A percentile compares a stretch with the other conserved stretches of the same genome.
These are phyloP conservation scores for Ceraclea dissimilis DNA, from an alignment of 2,888 invertebrate genomes.

Conservation along the genomic window DNA sequence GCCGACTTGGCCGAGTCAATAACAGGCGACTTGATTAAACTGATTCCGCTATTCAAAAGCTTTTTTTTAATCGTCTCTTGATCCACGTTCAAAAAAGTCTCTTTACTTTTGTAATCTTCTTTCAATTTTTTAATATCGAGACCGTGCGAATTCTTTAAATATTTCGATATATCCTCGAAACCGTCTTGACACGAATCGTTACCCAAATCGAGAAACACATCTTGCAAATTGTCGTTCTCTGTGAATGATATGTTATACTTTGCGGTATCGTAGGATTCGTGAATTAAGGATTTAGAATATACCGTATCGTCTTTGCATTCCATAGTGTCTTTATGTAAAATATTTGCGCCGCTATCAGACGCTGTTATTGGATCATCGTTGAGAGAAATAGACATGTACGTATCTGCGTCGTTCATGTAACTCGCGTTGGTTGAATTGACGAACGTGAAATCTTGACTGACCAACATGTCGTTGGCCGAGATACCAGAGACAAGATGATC, in stretches of 20 bases:
- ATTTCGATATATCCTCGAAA: slow-evolving; percentile 19
- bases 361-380: neutral
- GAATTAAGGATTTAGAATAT: neutral
- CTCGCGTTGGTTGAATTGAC: slow-evolving; percentile 10
- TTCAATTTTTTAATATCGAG: slow-evolving; percentile 20
- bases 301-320: neutral
- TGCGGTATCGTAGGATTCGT: neutral
- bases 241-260: slow-evolving; percentile 12
- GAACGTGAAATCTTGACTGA: slow-evolving; percentile 12
- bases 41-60: neutral
- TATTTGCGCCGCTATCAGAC: neutral
- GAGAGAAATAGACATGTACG: slow-evolving; percentile 9
- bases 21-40: neutral
- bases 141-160: slow-evolving; percentile 13
- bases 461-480: slow-evolving; percentile 10
- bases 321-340: neutral
- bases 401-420: slow-evolving; percentile 6
- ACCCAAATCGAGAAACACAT: slow-evolving; percentile 17
- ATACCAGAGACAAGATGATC: slow-evolving; percentile 17
- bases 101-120: slow-evolving; percentile 22
- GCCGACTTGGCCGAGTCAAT: neutral
- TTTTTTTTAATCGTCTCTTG: neutral
- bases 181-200: slow-evolving; percentile 7
- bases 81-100: neutral
- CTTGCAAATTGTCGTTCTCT: slow-evolving; percentile 14